Conservation (phyloP, 2,797 vertebrate species). For the Hypotaenidia okinawae region DNA sequence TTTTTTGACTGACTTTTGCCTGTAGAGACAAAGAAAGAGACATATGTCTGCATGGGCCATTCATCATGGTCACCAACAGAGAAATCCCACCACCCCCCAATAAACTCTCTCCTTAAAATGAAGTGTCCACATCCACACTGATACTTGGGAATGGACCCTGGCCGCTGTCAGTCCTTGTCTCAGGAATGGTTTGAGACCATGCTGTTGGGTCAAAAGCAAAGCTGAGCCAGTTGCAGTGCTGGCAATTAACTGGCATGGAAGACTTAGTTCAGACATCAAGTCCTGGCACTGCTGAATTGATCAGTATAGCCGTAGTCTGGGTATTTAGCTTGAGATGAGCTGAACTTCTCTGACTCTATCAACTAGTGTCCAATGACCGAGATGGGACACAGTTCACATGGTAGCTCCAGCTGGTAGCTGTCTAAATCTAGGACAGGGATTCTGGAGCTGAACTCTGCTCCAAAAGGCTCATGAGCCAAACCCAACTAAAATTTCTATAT, state of each 20-base stretch:
- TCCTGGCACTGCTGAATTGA: background rate
- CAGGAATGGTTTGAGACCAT: background rate
- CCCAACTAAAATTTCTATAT: background rate
- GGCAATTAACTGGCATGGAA: background rate
- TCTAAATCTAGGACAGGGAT: background rate
- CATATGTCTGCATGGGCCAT: accelerated
- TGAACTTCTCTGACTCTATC: background rate
- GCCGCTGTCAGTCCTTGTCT: background rate
- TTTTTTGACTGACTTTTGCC: conserved; percentile 40
- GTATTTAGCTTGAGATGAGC: background rate
- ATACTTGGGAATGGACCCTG: background rate
- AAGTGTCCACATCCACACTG: background rate
- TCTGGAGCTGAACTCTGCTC: background rate
- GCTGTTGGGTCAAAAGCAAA: background rate
- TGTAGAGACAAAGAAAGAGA: background rate
- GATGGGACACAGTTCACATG: background rate
- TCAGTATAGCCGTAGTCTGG: background rate
- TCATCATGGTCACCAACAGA: background rate
- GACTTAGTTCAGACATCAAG: background rate
- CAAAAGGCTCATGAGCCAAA: accelerated
- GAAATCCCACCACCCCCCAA: background rate
- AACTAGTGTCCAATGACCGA: accelerated
- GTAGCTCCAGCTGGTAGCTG: background rate
- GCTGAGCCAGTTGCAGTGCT: background rate
- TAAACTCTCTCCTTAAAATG: background rate